Evolutionary conservation across 2,113 vertebrate genomes (phyloP).

Genomic region (Cottus gobio): DNA sequence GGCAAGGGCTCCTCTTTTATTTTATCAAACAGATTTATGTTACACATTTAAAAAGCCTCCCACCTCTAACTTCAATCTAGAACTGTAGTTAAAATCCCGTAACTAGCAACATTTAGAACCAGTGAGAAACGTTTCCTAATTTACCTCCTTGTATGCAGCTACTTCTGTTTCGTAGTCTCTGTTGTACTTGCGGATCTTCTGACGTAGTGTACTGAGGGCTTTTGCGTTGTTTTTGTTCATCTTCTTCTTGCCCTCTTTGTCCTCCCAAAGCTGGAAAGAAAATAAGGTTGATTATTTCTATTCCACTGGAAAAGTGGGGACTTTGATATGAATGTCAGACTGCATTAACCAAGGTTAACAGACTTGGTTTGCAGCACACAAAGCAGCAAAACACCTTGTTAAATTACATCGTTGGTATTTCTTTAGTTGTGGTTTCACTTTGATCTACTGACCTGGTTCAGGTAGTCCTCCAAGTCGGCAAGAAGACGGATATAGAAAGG

Average conservation of each 20-base stretch:
- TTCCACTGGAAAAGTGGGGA: background rate
- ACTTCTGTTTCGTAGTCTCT: conserved; percentile 90
- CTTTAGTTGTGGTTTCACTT: background rate
- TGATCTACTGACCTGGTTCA: conserved; percentile 87
- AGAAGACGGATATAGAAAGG: conserved; percentile 91
- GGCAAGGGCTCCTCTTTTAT: background rate
- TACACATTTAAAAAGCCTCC: background rate
- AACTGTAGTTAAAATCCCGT: background rate
- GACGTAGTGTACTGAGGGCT: conserved; percentile 90
- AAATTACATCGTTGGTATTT: background rate
- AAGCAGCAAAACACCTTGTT: background rate
- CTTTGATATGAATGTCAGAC: background rate
- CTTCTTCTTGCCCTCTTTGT: conserved; percentile 94
- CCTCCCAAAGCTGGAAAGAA: conserved; percentile 88
- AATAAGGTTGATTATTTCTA: background rate
- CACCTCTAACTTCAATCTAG: background rate
- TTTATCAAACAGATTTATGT: background rate
- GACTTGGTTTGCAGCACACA: background rate
- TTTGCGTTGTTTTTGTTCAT: conserved; percentile 97
- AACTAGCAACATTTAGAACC: background rate
- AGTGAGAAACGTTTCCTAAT: background rate
- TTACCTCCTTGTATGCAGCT: conserved; percentile 88
- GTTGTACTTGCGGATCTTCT: conserved; percentile 95
- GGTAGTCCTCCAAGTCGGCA: conserved; percentile 91
- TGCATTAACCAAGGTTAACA: background rate